A percentile compares a stretch with the other conserved stretches of the same genome.
These are phyloP conservation scores for Nephrotoma flavescens DNA, from an alignment of 2,888 invertebrate genomes.

Conservation along the genomic window DNA sequence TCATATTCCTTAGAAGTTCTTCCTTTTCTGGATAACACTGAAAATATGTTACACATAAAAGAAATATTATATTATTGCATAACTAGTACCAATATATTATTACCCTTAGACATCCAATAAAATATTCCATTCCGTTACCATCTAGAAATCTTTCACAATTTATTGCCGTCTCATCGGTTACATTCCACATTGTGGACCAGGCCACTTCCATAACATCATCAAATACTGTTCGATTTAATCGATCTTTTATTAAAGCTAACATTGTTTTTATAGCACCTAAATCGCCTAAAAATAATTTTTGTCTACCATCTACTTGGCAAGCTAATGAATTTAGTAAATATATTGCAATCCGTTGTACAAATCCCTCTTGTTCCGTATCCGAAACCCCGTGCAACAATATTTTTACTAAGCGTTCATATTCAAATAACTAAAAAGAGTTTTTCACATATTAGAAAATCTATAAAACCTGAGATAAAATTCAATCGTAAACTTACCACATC, in stretches of 20 bases:
- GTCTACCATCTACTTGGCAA: constrained; percentile 87
- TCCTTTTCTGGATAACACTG: constrained; percentile 79
- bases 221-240: constrained; percentile 59
- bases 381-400: constrained; percentile 70
- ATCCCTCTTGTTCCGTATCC: constrained; percentile 71
- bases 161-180: constrained; percentile 87
- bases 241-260: constrained; percentile 72
- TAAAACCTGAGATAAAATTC: not conserved
- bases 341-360: constrained; percentile 88
- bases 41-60: constrained; percentile 9
- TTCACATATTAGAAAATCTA: not conserved
- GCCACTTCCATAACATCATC: constrained; percentile 96
- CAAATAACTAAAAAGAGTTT: constrained; percentile 52
- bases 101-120: constrained; percentile 76
- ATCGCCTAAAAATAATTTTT: constrained; percentile 83
- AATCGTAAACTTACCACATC: constrained; percentile 60
- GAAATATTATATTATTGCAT: not conserved
- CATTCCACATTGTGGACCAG: constrained; percentile 99
- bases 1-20: constrained; percentile 91
- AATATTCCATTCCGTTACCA: constrained; percentile 77
- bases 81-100: not conserved
- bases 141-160: constrained; percentile 87
- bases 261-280: constrained; percentile 78
- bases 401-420: constrained; percentile 73
- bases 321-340: constrained; percentile 90